Conservation (phyloP, 2,888 invertebrate species). For the Scaeva pyrastri region DNA sequence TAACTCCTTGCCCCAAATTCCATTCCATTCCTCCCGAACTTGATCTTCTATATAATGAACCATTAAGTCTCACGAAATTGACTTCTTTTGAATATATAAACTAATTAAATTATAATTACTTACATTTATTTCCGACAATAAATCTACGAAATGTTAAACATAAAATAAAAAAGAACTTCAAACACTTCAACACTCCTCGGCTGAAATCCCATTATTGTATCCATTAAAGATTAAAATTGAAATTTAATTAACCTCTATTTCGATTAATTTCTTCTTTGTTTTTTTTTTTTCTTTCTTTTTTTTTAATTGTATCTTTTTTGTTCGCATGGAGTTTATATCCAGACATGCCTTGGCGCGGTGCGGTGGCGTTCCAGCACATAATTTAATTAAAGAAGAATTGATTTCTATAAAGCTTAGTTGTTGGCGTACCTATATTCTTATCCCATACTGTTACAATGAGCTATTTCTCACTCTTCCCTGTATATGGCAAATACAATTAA, state of each 20-base stretch:
- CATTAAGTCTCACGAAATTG: not conserved
- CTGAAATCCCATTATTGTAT: not conserved
- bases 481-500: constrained; percentile 24
- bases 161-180: not conserved
- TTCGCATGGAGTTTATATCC: not conserved
- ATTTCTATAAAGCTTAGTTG: constrained; percentile 42
- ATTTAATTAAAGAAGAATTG: constrained; percentile 64
- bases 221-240: constrained; percentile 2
- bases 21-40: too few species aligned
- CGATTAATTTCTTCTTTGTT: constrained; percentile 6
- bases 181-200: not conserved
- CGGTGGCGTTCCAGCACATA: constrained; percentile 38
- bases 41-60: too few species aligned
- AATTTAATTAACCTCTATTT: constrained; percentile 35
- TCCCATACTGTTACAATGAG: not conserved
- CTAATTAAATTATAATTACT: constrained; percentile 9
- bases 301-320: not conserved
- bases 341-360: not conserved
- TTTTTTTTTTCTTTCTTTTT: not conserved
- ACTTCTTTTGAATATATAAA: not conserved
- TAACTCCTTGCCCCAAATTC: too few species aligned
- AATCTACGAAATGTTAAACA: not conserved
- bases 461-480: constrained; percentile 17
- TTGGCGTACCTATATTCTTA: not conserved
- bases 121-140: not conserved